Base-by-base conservation (phyloP, 2,113 vertebrate species). In the Mionectes macconnelli region DNA sequence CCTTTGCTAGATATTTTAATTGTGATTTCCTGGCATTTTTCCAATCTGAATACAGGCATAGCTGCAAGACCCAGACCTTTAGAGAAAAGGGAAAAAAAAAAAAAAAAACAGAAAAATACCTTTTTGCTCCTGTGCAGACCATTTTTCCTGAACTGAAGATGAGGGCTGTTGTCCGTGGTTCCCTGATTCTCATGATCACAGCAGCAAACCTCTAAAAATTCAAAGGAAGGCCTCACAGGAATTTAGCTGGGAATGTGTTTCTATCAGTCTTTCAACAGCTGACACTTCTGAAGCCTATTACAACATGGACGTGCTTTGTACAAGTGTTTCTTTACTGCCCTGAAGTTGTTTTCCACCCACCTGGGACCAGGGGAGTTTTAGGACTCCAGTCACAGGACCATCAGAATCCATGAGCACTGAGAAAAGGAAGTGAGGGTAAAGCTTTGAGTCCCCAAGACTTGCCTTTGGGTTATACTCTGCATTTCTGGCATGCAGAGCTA, bases 391-490 rank as follows among this genome's bases (percentile, higher is more conserved):
- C 44, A 33, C 6, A 14, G 44, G 27, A 66, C 9, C 24, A 5
- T 6, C 59, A 27, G 33, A 60, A 57, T 14, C 57, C 39, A 39
- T 31, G 18, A 93, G 40, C 64, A 50, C 30, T 18, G 5, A 60
- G 55, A 50, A 86, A 80, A 10, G 37, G 23, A 37, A 64, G 9
- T 0, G 16, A 50, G 14, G 23, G 12, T 27, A 59, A 81, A 91
- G 33, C 39, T 78, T 35, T 19, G 24, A 53, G 33, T 31, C 17
- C 27, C 31, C 23, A 52, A 66, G 67, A 63, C 28, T 97, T 97
- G 99, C 99, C 99, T 99, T 99, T 42, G 99, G 99, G 97, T 99
- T 99, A 93, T 99, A 99, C 94, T 99, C 99, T n/a, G 99, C 99
- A 77, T 99, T 99, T 97, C 99, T 98, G 84, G 99, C 99, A 22